Base-by-base conservation (phyloP, 2,888 invertebrate species). In the Eledone cirrhosa region DNA sequence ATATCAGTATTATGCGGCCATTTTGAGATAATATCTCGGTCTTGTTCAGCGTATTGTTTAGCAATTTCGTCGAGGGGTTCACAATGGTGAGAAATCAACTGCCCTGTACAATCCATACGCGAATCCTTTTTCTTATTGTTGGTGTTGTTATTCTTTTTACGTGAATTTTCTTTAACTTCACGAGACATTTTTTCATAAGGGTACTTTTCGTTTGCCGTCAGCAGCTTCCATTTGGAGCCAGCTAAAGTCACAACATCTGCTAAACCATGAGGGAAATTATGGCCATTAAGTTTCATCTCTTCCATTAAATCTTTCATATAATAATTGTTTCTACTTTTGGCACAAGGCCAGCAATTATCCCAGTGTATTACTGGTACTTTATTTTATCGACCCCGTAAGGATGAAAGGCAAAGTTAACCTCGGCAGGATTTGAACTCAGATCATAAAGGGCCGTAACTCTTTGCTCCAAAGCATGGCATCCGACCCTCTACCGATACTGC, bases 151-250 rank as follows among this genome's bases (percentile, higher is more conserved):
- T 69, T 22, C 74, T 14, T 19, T 11, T 41, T 65, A 22, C 31
- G 29, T 1, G 24, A 41, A 19, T 72, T 72, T 41, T 41, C 41
- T 41, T 72, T 72, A 29, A 27, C 24, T 31, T 48, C 47, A 2
- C 13, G 22, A 22, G 69, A 69, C 69, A 69, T 1, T 16, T 48
- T 29, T 29, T 53, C 76, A 24, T 53, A 53, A 29, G 53, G 53
- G 8, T 33, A 22, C n/a, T 48, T 48, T 19, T 53, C 53, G 48
- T n/a, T 47, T 3, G 22, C 0, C 0, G 75, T 24, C 29, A 77
- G 63, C 79, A 86, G 86, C 84, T 87, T 85, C 85, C 84, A 87
- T 80, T 85, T 83, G 29, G 87, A 87, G 74, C 85, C 86, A n/a
- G 87, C 87, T 24, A 87, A 82, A 11, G 85, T 85, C 8, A 86